phyloP scores from a whole-genome alignment of 2,113 vertebrate genomes.

The Serinus canaria region DNA sequence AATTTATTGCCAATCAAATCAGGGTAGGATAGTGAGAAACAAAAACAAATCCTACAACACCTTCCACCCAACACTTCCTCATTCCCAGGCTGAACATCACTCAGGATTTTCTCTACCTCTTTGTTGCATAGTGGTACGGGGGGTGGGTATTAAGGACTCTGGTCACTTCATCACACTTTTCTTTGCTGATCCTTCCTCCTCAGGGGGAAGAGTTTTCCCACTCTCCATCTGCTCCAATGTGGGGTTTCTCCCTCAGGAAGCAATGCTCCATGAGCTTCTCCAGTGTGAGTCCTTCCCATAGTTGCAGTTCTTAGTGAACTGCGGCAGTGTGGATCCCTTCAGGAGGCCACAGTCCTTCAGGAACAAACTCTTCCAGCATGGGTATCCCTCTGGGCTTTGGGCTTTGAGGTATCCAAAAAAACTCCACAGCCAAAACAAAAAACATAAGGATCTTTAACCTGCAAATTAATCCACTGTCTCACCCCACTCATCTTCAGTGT shows the following conservation, averaged over 20 bases:
- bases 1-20: not conserved
- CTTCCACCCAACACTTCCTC: not conserved
- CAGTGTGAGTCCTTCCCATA: fast-evolving
- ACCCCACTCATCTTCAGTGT: not conserved
- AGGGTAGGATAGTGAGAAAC: not conserved
- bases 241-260: not conserved
- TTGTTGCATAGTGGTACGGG: fast-evolving
- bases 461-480: not conserved
- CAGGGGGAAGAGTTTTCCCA: fast-evolving
- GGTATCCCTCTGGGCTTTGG: fast-evolving
- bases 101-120: not conserved
- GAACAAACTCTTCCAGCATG: not conserved
- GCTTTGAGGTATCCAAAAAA: not conserved
- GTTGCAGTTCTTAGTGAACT: not conserved
- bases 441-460: not conserved
- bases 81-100: fast-evolving
- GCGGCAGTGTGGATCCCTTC: not conserved
- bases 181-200: not conserved
- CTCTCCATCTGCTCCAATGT: not conserved
- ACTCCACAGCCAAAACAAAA: fast-evolving
- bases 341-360: not conserved
- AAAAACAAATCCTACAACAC: not conserved
- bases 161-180: fast-evolving
- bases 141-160: fast-evolving
- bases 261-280: fast-evolving